Evolutionary conservation across 2,888 invertebrate species (phyloP).

Genomic region (Celastrina argiolus): DNA sequence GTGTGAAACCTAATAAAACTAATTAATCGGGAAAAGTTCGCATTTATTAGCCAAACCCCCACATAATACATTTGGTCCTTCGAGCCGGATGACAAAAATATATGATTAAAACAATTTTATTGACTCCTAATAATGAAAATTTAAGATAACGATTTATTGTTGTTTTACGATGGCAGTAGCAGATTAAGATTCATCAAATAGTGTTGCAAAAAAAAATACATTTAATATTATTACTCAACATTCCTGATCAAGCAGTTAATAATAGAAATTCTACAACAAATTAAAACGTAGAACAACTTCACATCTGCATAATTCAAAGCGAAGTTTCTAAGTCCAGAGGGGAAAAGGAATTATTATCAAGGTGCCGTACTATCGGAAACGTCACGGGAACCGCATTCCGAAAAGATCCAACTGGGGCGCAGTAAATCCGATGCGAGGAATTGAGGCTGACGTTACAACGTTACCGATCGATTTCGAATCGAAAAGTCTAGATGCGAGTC

Average conservation of each 20-base stretch:
- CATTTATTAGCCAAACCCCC: too few species aligned
- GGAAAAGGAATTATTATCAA: constrained; percentile 28
- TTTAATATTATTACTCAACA: neutral
- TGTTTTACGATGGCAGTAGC: too few species aligned
- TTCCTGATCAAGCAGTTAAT: neutral
- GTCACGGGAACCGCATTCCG: constrained; percentile 42
- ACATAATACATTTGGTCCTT: too few species aligned
- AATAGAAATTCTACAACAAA: constrained; percentile 4
- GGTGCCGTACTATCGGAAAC: constrained; percentile 30
- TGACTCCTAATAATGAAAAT: too few species aligned
- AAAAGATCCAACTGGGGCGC: constrained; percentile 48
- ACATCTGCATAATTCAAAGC: constrained; percentile 6
- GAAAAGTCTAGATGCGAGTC: constrained; percentile 25
- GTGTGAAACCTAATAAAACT: too few species aligned
- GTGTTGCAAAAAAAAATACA: too few species aligned
- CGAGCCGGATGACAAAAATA: too few species aligned
- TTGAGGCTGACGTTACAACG: constrained; percentile 35
- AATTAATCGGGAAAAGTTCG: too few species aligned
- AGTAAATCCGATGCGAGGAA: constrained; percentile 42
- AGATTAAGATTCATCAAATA: too few species aligned
- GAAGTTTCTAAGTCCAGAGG: constrained; percentile 17
- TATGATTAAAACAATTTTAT: too few species aligned
- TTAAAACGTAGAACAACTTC: constrained; percentile 3
- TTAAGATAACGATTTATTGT: too few species aligned
- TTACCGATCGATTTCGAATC: constrained; percentile 53